phyloP scores from a whole-genome alignment of 2,113 vertebrate species.

The Nyctibius bracteatus region DNA sequence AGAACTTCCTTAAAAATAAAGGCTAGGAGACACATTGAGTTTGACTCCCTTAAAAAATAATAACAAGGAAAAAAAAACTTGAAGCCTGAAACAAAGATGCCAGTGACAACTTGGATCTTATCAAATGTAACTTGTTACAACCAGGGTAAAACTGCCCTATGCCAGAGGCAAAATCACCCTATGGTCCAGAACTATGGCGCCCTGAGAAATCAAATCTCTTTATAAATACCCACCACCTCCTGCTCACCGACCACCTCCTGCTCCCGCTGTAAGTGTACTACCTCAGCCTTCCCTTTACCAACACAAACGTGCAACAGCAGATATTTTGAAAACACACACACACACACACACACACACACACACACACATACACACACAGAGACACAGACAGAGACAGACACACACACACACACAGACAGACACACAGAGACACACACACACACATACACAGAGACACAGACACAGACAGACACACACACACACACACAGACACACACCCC shows the following conservation, averaged over 20 bases:
- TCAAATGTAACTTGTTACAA: not conserved
- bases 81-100: not conserved
- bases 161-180: not conserved
- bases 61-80: not conserved
- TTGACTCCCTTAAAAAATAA: not conserved
- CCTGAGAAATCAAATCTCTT: not conserved
- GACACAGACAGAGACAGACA: too few relatives aligned
- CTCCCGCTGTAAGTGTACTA: not conserved
- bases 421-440: not conserved
- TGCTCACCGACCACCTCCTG: not conserved
- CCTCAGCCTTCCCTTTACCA: not conserved
- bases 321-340: not conserved
- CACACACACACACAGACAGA: not conserved
- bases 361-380: too few relatives aligned
- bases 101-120: not conserved
- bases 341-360: not conserved
- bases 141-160: not conserved
- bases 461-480: not conserved
- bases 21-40: not conserved
- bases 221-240: not conserved
- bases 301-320: not conserved
- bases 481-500: not conserved
- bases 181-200: not conserved
- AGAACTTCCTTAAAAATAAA: not conserved
- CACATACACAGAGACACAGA: not conserved